A percentile compares a stretch with the other conserved stretches of the same genome.
These are phyloP conservation scores for Agonum fuliginosum DNA, from an alignment of 2,888 invertebrate species.

Conservation along the genomic window DNA sequence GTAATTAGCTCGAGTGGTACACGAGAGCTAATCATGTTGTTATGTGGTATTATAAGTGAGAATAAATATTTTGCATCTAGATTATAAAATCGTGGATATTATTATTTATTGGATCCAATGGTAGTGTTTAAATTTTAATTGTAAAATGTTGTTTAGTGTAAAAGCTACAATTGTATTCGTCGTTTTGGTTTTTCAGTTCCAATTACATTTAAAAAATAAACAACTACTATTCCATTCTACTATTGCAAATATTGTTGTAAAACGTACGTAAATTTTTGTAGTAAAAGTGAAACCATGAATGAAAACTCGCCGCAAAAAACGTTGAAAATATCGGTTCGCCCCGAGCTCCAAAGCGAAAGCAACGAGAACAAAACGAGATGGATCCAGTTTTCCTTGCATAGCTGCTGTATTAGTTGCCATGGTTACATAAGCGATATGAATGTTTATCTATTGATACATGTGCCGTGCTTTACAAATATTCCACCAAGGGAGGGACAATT, in stretches of 20 bases:
- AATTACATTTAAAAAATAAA: too few relatives aligned
- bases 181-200: too few relatives aligned
- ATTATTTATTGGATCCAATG: too few relatives aligned
- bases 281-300: background rate
- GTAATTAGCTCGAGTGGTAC: too few relatives aligned
- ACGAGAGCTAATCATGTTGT: too few relatives aligned
- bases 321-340: background rate
- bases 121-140: too few relatives aligned
- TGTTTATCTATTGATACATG: slow-evolving; percentile 42
- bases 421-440: slow-evolving; percentile 31
- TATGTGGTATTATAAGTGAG: too few relatives aligned
- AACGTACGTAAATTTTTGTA: background rate
- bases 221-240: background rate
- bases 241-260: background rate
- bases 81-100: too few relatives aligned
- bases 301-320: background rate
- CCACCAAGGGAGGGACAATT: too few relatives aligned
- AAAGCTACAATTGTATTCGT: too few relatives aligned
- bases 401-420: slow-evolving; percentile 11
- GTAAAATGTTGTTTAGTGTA: too few relatives aligned
- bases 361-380: background rate
- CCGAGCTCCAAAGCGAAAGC: background rate
- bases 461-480: background rate
- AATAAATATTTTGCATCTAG: too few relatives aligned
- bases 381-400: slow-evolving; percentile 35